Evolutionary conservation across 2,888 invertebrate species (phyloP).

Genomic region (Endotricha flammealis): DNA sequence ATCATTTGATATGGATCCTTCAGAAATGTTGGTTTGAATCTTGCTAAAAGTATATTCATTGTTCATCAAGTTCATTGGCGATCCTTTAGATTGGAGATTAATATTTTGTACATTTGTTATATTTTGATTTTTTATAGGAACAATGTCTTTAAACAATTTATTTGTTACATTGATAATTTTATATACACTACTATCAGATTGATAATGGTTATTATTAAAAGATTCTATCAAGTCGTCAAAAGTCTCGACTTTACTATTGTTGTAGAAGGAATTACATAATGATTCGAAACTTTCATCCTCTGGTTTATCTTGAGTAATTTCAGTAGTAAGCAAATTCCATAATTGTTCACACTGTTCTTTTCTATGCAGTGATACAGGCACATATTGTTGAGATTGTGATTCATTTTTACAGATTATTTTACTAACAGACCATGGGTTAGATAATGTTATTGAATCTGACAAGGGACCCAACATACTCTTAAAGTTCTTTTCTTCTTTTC

Average conservation of each 20-base stretch:
- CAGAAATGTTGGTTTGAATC: too few relatives aligned
- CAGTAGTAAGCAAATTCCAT: slow-evolving; percentile 32
- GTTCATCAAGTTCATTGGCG: too few relatives aligned
- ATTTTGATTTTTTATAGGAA: not conserved
- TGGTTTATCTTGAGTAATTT: slow-evolving; percentile 16
- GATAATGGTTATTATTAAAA: slow-evolving; percentile 27
- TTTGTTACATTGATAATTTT: slow-evolving; percentile 10
- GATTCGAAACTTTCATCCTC: slow-evolving; percentile 31
- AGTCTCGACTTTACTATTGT: slow-evolving; percentile 28
- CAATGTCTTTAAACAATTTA: slow-evolving; percentile 3
- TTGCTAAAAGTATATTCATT: too few relatives aligned
- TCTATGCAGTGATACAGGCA: not conserved
- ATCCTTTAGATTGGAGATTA: too few relatives aligned
- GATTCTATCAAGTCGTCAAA: slow-evolving; percentile 46
- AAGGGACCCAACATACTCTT: slow-evolving; percentile 76
- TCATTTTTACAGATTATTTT: slow-evolving; percentile 16
- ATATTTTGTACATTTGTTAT: too few relatives aligned
- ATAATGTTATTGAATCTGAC: slow-evolving; percentile 53
- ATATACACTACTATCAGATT: slow-evolving; percentile 15
- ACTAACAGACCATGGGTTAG: slow-evolving; percentile 43
- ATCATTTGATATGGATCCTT: too few relatives aligned
- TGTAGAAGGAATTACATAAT: slow-evolving; percentile 34
- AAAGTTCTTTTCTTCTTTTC: slow-evolving; percentile 80
- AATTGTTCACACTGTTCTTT: slow-evolving; percentile 21
- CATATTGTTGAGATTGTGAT: slow-evolving; percentile 6